These are phyloP conservation scores for Procambarus clarkii DNA, from an alignment of 1,140 invertebrate species.

Conservation along the genomic window DNA sequence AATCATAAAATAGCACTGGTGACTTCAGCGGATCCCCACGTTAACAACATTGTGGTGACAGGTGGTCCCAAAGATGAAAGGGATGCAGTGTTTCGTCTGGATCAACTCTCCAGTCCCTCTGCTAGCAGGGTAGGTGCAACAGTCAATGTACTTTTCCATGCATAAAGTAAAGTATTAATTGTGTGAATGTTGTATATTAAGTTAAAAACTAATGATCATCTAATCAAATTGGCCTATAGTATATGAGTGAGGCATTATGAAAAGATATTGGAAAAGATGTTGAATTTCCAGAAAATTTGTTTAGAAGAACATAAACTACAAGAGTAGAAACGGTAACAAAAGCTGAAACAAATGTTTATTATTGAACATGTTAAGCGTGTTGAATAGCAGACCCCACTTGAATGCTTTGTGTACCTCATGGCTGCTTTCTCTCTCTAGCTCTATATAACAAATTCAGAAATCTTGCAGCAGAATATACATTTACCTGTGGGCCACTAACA, in stretches of 20 bases:
- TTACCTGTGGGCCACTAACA: too few relatives aligned
- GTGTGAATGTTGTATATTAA: too few relatives aligned
- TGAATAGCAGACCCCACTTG: background rate
- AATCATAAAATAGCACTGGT: conserved; percentile 63
- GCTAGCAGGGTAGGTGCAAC: conserved; percentile 49
- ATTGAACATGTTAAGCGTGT: background rate
- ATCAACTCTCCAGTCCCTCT: conserved; percentile 56
- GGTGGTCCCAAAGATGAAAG: conserved; percentile 55
- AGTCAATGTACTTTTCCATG: background rate
- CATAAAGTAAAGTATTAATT: too few relatives aligned
- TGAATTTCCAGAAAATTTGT: conserved; percentile 3
- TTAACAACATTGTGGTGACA: conserved; percentile 63
- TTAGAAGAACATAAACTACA: too few relatives aligned
- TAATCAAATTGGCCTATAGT: too few relatives aligned
- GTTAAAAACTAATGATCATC: too few relatives aligned
- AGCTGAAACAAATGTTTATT: too few relatives aligned
- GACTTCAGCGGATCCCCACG: conserved; percentile 60
- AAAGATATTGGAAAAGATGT: background rate
- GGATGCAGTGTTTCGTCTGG: conserved; percentile 58
- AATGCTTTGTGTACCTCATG: background rate
- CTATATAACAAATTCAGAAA: background rate
- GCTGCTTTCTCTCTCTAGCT: background rate
- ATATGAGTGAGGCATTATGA: too few relatives aligned
- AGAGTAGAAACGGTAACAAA: too few relatives aligned
- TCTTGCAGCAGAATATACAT: background rate